Evolutionary conservation across 2,888 invertebrate genomes (phyloP), one percentile per base, ranked within the genome.

Genomic region (Eudemis profundana): DNA sequence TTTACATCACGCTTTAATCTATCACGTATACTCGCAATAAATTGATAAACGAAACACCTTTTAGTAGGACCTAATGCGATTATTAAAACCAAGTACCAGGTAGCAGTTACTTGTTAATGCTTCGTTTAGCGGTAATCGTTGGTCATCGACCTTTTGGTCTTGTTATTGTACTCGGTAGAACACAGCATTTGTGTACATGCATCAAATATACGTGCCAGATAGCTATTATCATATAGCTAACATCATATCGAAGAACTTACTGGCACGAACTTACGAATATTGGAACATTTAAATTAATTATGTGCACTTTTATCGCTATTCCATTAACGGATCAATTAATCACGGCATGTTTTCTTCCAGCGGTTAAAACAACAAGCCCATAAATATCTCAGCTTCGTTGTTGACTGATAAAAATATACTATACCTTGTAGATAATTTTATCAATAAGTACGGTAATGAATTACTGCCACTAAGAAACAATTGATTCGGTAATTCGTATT

Each of bases 281-380:
- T 21, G 36, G 14, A 14, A 19, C 36, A 36, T n/a, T 23, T 15
- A 27, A 57, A 33, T 50, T 36, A 44, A 44, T 27, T 21, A 14
- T 15, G 23, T 17, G 12, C 23, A 36, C 46, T 68, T 66, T 67
- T 67, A 69, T 69, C 51, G 27, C 19, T 50, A n/a, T 47, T 61
- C 61, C 53, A 63, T 68, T 63, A 69, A 68, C 49, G 47, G 46
- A 63, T 23, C 63, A 65, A 63, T 63, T 40, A 65, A 63, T 69
- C 61, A 62, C 36, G 42, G 17, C 49, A 21, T 59, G 66, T 66
- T 62, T 66, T 66, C 54, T 68, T 50, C 49, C 42, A 56, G 27
- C 27, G 12, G 23, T 33, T 44, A 14, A 49, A 66, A 68, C 59
- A 66, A 68, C 66, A 66, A 62, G 36, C 38, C 8, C 57, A 68